A percentile compares a stretch with the other conserved stretches of the same genome.
These are phyloP conservation scores for Gobio gobio DNA, from an alignment of 2,113 vertebrate species.

Conservation along the genomic window DNA sequence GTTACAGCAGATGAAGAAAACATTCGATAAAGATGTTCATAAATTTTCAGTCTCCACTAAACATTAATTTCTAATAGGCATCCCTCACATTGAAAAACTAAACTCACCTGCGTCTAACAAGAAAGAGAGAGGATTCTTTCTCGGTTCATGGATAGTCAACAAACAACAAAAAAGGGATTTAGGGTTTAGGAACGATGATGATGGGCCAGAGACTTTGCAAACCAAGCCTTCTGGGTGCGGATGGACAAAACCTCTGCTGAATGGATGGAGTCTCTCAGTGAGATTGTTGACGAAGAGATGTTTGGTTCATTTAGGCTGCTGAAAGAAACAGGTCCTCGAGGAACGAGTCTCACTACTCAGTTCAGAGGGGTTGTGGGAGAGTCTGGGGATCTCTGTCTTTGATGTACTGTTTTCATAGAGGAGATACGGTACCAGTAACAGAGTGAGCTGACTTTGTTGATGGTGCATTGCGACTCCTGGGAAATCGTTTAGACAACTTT, in stretches of 20 bases:
- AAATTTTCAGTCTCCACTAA: not conserved
- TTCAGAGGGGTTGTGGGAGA: slow-evolving; percentile 44
- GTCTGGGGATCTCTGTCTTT: slow-evolving; percentile 26
- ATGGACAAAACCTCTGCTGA: slow-evolving; percentile 25
- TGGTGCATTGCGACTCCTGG: not conserved
- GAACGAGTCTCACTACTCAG: slow-evolving; percentile 49
- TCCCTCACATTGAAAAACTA: slow-evolving; percentile 1
- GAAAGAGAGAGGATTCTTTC: not conserved
- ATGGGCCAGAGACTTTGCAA: slow-evolving; percentile 16
- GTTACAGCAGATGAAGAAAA: not conserved
- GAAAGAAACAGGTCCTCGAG: slow-evolving; percentile 42
- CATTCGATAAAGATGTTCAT: not conserved
- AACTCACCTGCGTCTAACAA: not conserved
- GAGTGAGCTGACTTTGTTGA: slow-evolving; percentile 32
- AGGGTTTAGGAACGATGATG: not conserved
- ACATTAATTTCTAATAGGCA: slow-evolving; percentile 1
- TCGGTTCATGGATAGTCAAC: not conserved
- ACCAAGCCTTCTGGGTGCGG: not conserved
- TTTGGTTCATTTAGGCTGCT: slow-evolving; percentile 50
- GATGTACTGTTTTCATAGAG: slow-evolving; percentile 29
- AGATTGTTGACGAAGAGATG: slow-evolving; percentile 35
- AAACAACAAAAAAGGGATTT: slow-evolving; percentile 25
- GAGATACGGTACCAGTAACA: slow-evolving; percentile 10
- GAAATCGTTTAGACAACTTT: slow-evolving; percentile 26
- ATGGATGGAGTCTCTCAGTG: slow-evolving; percentile 18